Conservation (phyloP, 2,113 vertebrate genomes). For the Atractosteus spatula region DNA sequence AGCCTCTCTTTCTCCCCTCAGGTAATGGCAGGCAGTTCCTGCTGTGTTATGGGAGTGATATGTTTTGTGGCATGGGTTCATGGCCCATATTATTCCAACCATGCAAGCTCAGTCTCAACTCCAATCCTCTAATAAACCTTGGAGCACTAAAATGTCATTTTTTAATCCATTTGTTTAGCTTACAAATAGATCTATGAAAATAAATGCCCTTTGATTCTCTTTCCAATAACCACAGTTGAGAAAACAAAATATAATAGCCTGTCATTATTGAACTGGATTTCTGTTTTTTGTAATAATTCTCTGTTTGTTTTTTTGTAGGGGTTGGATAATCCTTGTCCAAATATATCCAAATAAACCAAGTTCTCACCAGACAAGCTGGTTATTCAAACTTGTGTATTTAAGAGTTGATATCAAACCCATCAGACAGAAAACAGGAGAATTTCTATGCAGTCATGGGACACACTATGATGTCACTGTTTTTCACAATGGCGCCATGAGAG, state of each 20-base stretch:
- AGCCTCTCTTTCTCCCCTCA: background rate
- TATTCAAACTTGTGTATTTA: background rate
- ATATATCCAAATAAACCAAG: background rate
- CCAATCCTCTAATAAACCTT: background rate
- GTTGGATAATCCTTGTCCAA: background rate
- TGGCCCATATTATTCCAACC: background rate
- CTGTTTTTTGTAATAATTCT: background rate
- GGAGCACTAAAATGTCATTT: background rate
- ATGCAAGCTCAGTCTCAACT: background rate
- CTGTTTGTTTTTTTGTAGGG: background rate
- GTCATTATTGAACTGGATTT: background rate
- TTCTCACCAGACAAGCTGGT: background rate
- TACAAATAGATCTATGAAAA: background rate
- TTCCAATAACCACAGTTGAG: constrained; percentile 3
- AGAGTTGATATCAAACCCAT: too few relatives aligned
- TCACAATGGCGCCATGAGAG: too few relatives aligned
- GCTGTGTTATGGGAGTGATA: background rate
- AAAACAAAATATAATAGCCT: constrained; percentile 5
- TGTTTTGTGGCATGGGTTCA: background rate
- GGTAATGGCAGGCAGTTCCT: background rate
- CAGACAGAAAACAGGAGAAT: too few relatives aligned
- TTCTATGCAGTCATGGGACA: too few relatives aligned
- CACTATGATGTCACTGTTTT: too few relatives aligned
- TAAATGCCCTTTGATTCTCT: background rate
- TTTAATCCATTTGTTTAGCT: background rate